phyloP scores from a whole-genome alignment of 2,113 vertebrate species.

The Gadus macrocephalus region DNA sequence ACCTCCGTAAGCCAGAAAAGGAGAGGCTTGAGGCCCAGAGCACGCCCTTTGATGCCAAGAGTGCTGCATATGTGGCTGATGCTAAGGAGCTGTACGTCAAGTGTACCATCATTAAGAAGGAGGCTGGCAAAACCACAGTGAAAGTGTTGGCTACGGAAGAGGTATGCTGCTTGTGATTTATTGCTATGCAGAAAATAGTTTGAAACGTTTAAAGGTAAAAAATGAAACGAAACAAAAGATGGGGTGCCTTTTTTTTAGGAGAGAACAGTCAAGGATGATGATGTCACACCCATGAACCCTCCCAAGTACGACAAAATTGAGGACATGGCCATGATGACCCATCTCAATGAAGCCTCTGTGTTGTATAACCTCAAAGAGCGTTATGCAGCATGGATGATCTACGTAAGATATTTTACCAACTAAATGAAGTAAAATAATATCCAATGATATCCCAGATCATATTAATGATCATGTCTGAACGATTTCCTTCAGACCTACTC shows the following conservation, averaged over 20 bases:
- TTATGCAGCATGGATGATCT: slow-evolving; percentile 81
- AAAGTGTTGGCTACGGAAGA: neutral
- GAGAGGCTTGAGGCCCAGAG: no score
- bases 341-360: slow-evolving; percentile 76
- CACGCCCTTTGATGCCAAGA: no score
- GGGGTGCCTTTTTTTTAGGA: no score
- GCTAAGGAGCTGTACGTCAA: no score
- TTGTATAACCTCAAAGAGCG: slow-evolving; percentile 84
- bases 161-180: no score
- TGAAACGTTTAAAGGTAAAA: no score
- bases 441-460: neutral
- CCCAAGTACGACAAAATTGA: slow-evolving; percentile 77
- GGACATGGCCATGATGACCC: slow-evolving; percentile 84
- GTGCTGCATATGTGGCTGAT: no score
- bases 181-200: no score
- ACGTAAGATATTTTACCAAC: slow-evolving; percentile 25
- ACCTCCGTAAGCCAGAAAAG: no score
- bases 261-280: no score
- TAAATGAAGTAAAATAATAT: neutral
- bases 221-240: no score
- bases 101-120: neutral
- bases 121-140: neutral
- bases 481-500: slow-evolving; percentile 43
- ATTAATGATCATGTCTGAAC: neutral
- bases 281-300: slow-evolving; percentile 70